Conservation (phyloP, 2,888 invertebrate genomes). For the Minunthozetes semirufus region DNA sequence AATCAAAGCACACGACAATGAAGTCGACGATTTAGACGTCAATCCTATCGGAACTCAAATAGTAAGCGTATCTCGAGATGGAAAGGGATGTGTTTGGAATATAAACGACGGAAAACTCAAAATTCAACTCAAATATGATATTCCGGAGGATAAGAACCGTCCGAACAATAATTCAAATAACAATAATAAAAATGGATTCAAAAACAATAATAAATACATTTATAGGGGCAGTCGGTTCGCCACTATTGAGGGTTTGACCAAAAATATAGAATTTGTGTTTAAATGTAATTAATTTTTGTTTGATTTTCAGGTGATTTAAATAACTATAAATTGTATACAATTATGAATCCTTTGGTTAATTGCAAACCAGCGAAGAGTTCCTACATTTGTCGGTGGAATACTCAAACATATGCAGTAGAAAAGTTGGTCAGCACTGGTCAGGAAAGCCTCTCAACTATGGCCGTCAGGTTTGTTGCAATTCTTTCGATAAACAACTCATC, state of each 20-base stretch:
- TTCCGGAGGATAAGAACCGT: constrained; percentile 53
- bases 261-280: background rate
- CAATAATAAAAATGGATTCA: background rate
- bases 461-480: constrained; percentile 55
- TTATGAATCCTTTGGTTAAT: constrained; percentile 70
- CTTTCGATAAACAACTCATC: constrained; percentile 45
- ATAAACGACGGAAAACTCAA: constrained; percentile 59
- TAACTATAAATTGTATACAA: constrained; percentile 57
- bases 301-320: constrained; percentile 61
- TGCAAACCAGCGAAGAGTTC: constrained; percentile 54
- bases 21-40: constrained; percentile 90
- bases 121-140: constrained; percentile 65
- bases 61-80: constrained; percentile 80
- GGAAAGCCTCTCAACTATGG: constrained; percentile 73
- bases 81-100: constrained; percentile 73
- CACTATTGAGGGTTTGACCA: constrained; percentile 10
- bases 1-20: constrained; percentile 72
- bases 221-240: constrained; percentile 48
- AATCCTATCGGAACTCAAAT: constrained; percentile 68
- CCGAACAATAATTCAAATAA: constrained; percentile 22
- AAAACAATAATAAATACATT: constrained; percentile 43
- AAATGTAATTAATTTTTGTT: constrained; percentile 51
- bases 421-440: constrained; percentile 55
- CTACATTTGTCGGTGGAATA: constrained; percentile 72
- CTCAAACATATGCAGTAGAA: constrained; percentile 56